Percentiles rank a stretch among this genome's conserved stretches.
phyloP scores from a whole-genome alignment of 2,888 invertebrate species.

The Plemyria rubiginata region DNA sequence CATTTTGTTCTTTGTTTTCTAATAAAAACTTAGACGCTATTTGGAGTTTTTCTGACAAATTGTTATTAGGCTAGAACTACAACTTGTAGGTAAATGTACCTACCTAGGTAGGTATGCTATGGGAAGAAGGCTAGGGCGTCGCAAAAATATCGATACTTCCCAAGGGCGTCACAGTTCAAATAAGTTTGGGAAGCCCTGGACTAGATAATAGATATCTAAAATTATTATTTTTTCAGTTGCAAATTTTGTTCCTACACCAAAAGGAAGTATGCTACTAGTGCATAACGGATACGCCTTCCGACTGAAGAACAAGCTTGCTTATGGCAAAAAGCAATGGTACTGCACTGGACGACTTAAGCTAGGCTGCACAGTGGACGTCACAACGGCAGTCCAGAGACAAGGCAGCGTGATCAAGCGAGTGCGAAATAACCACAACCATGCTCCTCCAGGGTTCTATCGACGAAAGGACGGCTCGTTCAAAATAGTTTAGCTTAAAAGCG shows the following conservation, averaged over 20 bases:
- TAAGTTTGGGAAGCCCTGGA: no score
- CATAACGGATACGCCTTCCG: constrained; percentile 74
- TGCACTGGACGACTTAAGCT: constrained; percentile 72
- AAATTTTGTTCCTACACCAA: constrained; percentile 71
- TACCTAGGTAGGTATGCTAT: no score
- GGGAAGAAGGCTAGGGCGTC: no score
- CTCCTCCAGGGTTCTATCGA: constrained; percentile 70
- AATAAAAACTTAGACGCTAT: no score
- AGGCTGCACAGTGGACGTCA: constrained; percentile 74
- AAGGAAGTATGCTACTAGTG: constrained; percentile 71
- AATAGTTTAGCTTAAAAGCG: constrained; percentile 42
- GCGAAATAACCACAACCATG: constrained; percentile 70
- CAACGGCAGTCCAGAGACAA: constrained; percentile 61
- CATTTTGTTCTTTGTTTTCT: no score
- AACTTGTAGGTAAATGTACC: no score
- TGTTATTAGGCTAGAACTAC: no score
- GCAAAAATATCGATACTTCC: no score
- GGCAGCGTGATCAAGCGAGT: constrained; percentile 67
- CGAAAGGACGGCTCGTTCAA: constrained; percentile 73
- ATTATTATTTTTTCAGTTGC: constrained; percentile 64
- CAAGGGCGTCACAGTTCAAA: no score
- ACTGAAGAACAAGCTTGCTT: constrained; percentile 74
- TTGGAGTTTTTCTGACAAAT: no score
- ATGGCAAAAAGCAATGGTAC: constrained; percentile 79
- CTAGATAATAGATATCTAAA: constrained; percentile 8